Conservation (phyloP, 2,797 vertebrate genomes). For the Lophura swinhoii region DNA sequence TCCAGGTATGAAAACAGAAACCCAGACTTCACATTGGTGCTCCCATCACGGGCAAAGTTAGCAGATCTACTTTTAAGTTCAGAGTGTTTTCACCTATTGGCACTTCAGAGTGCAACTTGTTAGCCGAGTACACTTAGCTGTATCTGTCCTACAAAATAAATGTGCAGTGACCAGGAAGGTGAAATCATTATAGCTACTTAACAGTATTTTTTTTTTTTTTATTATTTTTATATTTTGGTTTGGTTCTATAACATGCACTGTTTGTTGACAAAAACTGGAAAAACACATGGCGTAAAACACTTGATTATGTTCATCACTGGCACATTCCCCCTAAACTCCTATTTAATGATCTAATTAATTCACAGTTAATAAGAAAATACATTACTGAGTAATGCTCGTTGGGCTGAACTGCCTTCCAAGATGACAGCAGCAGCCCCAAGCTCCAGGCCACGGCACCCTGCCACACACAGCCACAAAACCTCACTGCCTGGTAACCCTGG, state of each 20-base stretch:
- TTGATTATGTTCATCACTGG: not conserved
- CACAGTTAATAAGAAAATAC: not conserved
- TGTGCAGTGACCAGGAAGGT: not conserved
- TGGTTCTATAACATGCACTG: not conserved
- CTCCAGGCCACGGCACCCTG: not conserved
- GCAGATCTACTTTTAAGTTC: not conserved
- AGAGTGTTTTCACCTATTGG: not conserved
- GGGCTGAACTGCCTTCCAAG: not conserved
- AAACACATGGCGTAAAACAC: not conserved
- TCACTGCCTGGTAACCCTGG: accelerated
- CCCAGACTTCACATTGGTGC: not conserved
- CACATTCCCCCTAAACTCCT: not conserved
- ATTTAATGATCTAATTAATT: not conserved
- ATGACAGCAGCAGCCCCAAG: not conserved
- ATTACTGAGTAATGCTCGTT: not conserved
- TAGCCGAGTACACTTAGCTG: too few relatives aligned
- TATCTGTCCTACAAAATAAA: not conserved
- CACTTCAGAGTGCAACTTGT: not conserved
- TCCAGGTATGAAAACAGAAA: not conserved
- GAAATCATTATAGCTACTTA: not conserved
- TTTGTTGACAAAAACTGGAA: not conserved
- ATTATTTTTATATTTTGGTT: not conserved
- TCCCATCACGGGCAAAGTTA: not conserved
- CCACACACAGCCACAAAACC: not conserved
- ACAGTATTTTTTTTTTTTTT: not conserved